Evolutionary conservation across 2,888 invertebrate species (phyloP), one percentile per base, ranked within the genome.

Genomic region (Quadroppia sp.): DNA sequence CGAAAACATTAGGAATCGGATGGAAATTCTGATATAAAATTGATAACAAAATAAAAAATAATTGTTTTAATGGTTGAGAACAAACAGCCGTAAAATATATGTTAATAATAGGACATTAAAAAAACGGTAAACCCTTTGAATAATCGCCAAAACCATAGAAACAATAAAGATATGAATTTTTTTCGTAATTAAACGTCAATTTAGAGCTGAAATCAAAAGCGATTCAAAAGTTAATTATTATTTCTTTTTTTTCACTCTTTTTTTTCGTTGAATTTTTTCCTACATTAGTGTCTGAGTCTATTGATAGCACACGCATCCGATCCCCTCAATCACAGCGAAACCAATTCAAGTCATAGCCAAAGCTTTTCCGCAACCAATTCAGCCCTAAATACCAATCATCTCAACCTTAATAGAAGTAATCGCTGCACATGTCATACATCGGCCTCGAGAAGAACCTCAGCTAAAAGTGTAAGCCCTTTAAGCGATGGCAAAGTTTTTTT

Each of bases 261-360:
- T 53, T 7, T 53, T 25, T 25, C 36, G n/a, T n/a, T n/a, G n/a
- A 72, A 32, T 75, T 71, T 25, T 77, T 50, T 74, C 77, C 80
- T 81, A 59, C 78, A 79, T 28, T 85, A 92, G 92, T 91, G 91
- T 81, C 83, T 92, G 76, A 90, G 90, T 80, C 87, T 91, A 76
- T 81, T 93, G 80, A 90, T 92, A 90, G 91, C 3, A 88, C 90
- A 77, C 9, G 86, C 87, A 15, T 87, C 88, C 71, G 88, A 89
- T 76, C 79, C 79, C 13, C 78, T 79, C 20, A 80, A 81, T 73
- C 82, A 83, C 78, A 85, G 85, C 81, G 85, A 86, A 17, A 61
- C 28, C 32, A 61, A 61, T 74, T 79, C 80, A 20, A 82, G 81
- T 7, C 77, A 79, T 71, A 81, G 82, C 79, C 83, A 79, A 40